Evolutionary conservation across 2,888 invertebrate species (phyloP), one percentile per base, ranked within the genome.

Genomic region (Microctonus brassicae): DNA sequence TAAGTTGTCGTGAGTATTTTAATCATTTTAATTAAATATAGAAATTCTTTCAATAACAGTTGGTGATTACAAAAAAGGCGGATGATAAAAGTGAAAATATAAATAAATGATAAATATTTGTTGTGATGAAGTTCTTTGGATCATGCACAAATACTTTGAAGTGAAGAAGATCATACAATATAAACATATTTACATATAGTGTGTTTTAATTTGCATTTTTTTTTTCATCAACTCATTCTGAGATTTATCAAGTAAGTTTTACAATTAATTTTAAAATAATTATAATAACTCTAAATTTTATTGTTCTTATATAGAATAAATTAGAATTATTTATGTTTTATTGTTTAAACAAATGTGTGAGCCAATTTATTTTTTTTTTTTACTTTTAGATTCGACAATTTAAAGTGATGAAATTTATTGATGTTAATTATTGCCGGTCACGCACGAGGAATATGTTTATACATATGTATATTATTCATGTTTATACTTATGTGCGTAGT

Each of bases 1-100:
- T 53, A 67, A 63, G 72, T 65, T n/a, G 9, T 47, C 17, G 47
- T 47, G 47, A 17, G 47, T 47, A 4, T 17, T 58, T 55, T 11
- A 24, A 10, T 55, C 55, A 26, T n/a, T n/a, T 7, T n/a, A 17
- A 2, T 5, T 6, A 1, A 20, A 20, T 5, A 47, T 7, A 47
- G 5, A 47, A 5, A 47, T 9, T 29, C 7, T 29, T 29, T 47
- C 17, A 20, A 47, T 47, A 17, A 17, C 47, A 17, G 17, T 17
- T 17, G 17, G 47, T 47, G 47, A 47, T 6, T 17, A 17, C 5
- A 47, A 6, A 47, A 17, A 47, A n/a, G 17, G 7, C 6, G 7
- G 24, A 26, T 26, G n/a, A 55, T 24, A 24, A 55, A 24, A 55
- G 55, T 55, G 55, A 17, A 47, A 39, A 20, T n/a, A n/a, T n/a